Evolutionary conservation across 1,140 invertebrate genomes (phyloP).

Genomic region (Papilio helenus): DNA sequence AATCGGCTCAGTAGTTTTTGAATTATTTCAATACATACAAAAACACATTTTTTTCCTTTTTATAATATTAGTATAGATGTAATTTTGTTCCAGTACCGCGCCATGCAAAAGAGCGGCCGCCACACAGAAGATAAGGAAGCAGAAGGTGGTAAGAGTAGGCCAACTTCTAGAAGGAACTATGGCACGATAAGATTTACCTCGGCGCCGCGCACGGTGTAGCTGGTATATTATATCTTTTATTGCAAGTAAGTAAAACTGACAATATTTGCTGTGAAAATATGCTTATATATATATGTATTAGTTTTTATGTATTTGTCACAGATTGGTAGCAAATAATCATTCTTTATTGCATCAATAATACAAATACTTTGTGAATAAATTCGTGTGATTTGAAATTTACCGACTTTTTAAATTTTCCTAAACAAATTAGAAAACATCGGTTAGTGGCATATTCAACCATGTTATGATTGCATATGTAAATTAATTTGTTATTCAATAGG

Average conservation of each 20-base stretch:
- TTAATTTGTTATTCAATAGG: conserved; percentile 72
- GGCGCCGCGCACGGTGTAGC: conserved; percentile 94
- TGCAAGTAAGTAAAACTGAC: conserved; percentile 85
- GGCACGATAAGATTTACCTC: conserved; percentile 94
- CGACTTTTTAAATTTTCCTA: too few species aligned
- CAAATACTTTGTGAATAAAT: too few species aligned
- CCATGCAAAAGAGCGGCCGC: conserved; percentile 51
- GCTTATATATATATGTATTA: too few species aligned
- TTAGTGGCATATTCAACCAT: background rate
- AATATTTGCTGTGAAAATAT: background rate
- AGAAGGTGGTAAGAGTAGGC: conserved; percentile 48
- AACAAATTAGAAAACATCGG: background rate
- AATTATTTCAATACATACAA: too few species aligned
- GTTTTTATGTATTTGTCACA: background rate
- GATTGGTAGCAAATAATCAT: background rate
- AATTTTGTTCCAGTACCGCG: conserved; percentile 7
- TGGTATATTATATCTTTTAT: conserved; percentile 92
- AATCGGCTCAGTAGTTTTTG: too few species aligned
- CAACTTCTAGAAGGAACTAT: conserved; percentile 77
- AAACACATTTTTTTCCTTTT: too few species aligned
- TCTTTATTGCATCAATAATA: too few species aligned
- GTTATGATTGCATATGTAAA: conserved; percentile 17
- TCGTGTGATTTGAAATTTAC: too few species aligned
- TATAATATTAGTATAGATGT: background rate
- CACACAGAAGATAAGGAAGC: conserved; percentile 50